phyloP scores from a whole-genome alignment of 2,797 vertebrate genomes.

The Cercopithecus diana region DNA sequence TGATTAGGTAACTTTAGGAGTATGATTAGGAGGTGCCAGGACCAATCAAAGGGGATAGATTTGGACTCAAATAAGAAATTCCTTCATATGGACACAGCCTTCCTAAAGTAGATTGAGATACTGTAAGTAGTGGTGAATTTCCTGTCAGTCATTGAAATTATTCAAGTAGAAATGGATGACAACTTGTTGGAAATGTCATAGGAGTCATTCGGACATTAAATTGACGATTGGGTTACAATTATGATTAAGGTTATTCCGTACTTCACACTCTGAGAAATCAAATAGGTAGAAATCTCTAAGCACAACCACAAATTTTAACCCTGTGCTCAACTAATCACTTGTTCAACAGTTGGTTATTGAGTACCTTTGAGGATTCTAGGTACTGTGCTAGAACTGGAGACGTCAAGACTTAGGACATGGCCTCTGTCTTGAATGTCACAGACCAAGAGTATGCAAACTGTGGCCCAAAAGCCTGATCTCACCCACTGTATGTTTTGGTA shows the following conservation, averaged over 20 bases:
- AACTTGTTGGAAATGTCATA: neutral
- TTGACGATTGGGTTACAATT: neutral
- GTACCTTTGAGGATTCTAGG: neutral
- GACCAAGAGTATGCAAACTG: neutral
- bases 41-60: neutral
- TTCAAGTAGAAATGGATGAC: neutral
- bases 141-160: neutral
- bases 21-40: neutral
- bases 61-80: conserved; percentile 2
- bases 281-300: neutral
- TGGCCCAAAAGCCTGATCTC: neutral
- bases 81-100: neutral
- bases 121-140: neutral
- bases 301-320: neutral
- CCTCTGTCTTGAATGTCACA: neutral
- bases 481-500: neutral
- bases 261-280: neutral
- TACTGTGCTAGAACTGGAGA: neutral
- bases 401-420: neutral
- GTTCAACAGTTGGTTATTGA: neutral
- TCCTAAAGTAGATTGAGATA: neutral
- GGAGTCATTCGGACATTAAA: neutral
- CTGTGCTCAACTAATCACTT: neutral
- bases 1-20: neutral
- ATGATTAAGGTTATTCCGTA: neutral